Evolutionary conservation across 1,140 invertebrate species (phyloP), one percentile per base, ranked within the genome.

Genomic region (Drosophila bifasciata): DNA sequence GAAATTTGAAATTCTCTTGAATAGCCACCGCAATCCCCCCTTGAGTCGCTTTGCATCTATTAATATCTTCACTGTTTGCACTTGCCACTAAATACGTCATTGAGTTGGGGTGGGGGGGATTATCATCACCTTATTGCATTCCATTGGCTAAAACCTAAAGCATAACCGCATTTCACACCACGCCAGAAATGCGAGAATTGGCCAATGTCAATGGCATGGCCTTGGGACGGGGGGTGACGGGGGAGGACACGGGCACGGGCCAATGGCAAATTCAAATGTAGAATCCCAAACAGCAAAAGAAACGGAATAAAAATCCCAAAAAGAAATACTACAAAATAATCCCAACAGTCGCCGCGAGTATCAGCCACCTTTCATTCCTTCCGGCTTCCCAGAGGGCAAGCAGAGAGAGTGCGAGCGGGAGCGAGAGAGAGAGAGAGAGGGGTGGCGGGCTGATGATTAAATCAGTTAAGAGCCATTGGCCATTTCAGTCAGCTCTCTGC

Each of bases 391-490:
- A 46, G 17, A 39, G 43, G 21, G 17, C 32, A 13, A 36, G 32
- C 1, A 6, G 7, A 7, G 0, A 25, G 23, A 7, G 7, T 25
- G 23, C 3, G 23, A 40, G 41, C 15, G 8, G 8, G 25, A 45
- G 11, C 23, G 32, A 16, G 23, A 21, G 23, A 40, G 41, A 19
- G 8, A 13, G 25, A 45, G 11, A 36, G 32, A 16, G 69, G 44
- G 66, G 39, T 41, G 68, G 39, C 41, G 17, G 48, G 40, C 48
- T 36, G 46, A 58, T 79, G 58, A 76, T 79, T 73, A 79, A 79
- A 84, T 85, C 66, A 76, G 61, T 61, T 76, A 80, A 79, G 80
- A 79, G 61, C 79, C 72, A 70, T 68, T 84, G 57, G 72, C 67
- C 61, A 76, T 53, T 64, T 78, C 41, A 55, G 28, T 41, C 48